Percentiles rank a stretch among this genome's conserved stretches.
phyloP scores from a whole-genome alignment of 2,797 vertebrate genomes.

The Tragelaphus oryx region DNA sequence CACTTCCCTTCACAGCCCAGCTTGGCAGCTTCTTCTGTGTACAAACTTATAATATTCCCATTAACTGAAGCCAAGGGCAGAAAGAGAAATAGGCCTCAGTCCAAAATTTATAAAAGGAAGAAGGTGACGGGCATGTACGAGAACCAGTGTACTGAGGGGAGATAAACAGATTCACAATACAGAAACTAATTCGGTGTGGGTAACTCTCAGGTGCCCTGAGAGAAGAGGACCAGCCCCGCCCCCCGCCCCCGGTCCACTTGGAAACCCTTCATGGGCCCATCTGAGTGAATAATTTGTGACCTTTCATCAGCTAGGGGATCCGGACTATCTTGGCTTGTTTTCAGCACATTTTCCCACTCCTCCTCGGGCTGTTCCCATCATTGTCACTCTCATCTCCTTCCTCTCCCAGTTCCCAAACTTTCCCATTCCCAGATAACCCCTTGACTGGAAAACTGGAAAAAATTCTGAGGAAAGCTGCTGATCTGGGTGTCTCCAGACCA shows the following conservation, averaged over 20 bases:
- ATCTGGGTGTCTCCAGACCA: not conserved
- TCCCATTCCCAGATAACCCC: not conserved
- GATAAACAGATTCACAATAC: not conserved
- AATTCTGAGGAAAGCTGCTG: not conserved
- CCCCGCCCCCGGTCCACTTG: fast-evolving
- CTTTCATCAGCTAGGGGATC: fast-evolving
- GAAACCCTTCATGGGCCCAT: not conserved
- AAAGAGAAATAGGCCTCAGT: not conserved
- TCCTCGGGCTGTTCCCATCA: not conserved
- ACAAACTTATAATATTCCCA: not conserved
- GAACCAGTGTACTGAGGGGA: not conserved
- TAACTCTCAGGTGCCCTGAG: not conserved
- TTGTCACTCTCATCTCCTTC: not conserved
- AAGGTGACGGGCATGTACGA: not conserved
- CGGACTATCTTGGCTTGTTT: fast-evolving
- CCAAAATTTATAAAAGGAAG: not conserved
- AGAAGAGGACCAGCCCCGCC: not conserved
- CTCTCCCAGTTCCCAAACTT: not conserved
- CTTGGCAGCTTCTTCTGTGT: not conserved
- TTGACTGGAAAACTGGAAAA: not conserved
- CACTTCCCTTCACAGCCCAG: not conserved
- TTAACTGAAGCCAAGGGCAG: not conserved
- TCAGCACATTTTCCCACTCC: not conserved
- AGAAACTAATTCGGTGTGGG: not conserved
- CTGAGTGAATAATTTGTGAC: not conserved